Conservation (phyloP, 1,140 invertebrate species). For the Amphibalanus amphitrite region DNA sequence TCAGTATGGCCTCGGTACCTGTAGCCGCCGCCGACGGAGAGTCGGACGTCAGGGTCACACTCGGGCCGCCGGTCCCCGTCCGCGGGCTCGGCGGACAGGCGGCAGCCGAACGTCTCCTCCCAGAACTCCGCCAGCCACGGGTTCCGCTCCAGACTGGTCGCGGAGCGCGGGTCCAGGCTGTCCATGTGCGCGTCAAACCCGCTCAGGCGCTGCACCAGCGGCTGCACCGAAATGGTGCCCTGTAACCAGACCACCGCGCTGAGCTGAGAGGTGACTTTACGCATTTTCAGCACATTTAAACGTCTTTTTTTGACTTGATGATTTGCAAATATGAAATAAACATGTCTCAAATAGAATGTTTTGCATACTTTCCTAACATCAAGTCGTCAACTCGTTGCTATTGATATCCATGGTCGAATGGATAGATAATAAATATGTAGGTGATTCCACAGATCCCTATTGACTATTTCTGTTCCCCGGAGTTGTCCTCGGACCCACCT, state of each 20-base stretch:
- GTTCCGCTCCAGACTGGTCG: slow-evolving; percentile 21
- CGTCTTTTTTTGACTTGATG: too few relatives aligned
- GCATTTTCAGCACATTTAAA: too few relatives aligned
- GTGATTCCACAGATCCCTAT: too few relatives aligned
- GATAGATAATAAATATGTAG: too few relatives aligned
- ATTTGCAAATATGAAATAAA: too few relatives aligned
- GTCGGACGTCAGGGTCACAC: background rate
- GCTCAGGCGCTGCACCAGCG: slow-evolving; percentile 26
- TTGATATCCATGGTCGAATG: too few relatives aligned
- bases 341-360: too few relatives aligned
- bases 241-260: slow-evolving; percentile 28
- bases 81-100: slow-evolving; percentile 8
- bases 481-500: slow-evolving; percentile 13
- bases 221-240: slow-evolving; percentile 37
- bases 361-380: too few relatives aligned
- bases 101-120: slow-evolving; percentile 37
- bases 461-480: too few relatives aligned
- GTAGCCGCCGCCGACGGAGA: background rate
- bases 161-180: slow-evolving; percentile 24
- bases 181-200: slow-evolving; percentile 38
- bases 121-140: slow-evolving; percentile 48
- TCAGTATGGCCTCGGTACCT: too few relatives aligned
- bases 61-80: background rate
- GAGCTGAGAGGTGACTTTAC: too few relatives aligned
- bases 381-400: too few relatives aligned